phyloP scores from a whole-genome alignment of 2,888 invertebrate species.

The Troglohyphantes excavatus region DNA sequence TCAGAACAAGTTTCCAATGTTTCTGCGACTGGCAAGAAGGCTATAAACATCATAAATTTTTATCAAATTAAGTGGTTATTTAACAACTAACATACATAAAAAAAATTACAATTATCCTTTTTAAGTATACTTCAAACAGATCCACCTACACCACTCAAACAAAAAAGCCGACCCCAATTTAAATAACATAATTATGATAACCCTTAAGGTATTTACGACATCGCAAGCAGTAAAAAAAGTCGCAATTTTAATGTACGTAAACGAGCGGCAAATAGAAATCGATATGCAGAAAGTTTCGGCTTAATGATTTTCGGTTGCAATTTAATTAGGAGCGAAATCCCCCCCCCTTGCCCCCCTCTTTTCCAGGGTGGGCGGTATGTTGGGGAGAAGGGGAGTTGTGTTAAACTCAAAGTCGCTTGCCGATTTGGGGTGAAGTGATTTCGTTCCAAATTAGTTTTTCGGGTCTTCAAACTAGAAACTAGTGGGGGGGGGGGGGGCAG shows the following conservation, averaged over 20 bases:
- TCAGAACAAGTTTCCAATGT: no score
- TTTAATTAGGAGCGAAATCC: not conserved
- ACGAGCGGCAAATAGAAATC: constrained; percentile 1
- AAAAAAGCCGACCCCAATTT: not conserved
- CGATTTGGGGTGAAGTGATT: constrained; percentile 11
- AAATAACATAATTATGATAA: not conserved
- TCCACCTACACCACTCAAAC: not conserved
- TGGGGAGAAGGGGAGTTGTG: not conserved
- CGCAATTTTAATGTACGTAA: not conserved
- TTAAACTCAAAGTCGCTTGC: not conserved
- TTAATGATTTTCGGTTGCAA: not conserved
- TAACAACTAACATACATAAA: not conserved
- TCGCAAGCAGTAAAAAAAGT: not conserved
- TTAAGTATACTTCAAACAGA: not conserved
- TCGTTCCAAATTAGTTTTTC: constrained; percentile 24
- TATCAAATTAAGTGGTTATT: not conserved
- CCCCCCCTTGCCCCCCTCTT: not conserved
- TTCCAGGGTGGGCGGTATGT: no score
- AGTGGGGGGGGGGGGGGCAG: not conserved
- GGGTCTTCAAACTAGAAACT: not conserved
- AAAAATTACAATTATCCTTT: not conserved
- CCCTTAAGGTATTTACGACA: not conserved
- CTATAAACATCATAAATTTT: not conserved
- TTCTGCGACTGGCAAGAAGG: no score
- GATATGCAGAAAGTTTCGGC: not conserved